These are phyloP conservation scores for Xenopus laevis DNA, from an alignment of 2,113 vertebrate genomes.

Conservation along the genomic window DNA sequence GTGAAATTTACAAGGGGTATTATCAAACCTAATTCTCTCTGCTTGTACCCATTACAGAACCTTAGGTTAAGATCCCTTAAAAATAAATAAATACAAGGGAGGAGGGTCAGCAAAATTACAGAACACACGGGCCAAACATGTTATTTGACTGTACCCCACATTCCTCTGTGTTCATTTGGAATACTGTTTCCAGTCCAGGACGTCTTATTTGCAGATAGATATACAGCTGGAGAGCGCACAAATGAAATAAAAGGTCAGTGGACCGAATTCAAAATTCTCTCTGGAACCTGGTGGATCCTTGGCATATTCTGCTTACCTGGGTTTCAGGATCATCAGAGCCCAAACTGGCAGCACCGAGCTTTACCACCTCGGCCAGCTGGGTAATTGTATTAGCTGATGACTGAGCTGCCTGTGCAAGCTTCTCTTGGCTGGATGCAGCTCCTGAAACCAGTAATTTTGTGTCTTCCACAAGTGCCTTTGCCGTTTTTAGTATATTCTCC, in stretches of 20 bases:
- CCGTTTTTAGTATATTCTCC: slow-evolving; percentile 97
- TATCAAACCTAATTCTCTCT: neutral
- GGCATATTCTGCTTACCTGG: slow-evolving; percentile 70
- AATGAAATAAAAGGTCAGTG: slow-evolving; percentile 26
- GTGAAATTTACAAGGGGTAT: slow-evolving; percentile 12
- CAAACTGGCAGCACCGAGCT: slow-evolving; percentile 90
- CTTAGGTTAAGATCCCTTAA: neutral
- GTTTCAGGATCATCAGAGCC: slow-evolving; percentile 94
- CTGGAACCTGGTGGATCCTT: neutral
- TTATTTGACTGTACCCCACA: slow-evolving; percentile 35
- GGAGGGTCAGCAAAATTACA: slow-evolving; percentile 6
- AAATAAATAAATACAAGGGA: neutral
- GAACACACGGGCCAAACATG: slow-evolving; percentile 39
- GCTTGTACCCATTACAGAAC: neutral
- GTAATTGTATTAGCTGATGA: slow-evolving; percentile 96
- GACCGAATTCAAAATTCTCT: neutral
- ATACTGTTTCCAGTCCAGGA: slow-evolving; percentile 17
- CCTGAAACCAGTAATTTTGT: slow-evolving; percentile 94
- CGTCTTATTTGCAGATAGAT: slow-evolving; percentile 45
- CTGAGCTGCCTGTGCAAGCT: slow-evolving; percentile 91
- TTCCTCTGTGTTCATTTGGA: slow-evolving; percentile 18
- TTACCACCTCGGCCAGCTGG: slow-evolving; percentile 94
- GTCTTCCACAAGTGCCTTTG: slow-evolving; percentile 95
- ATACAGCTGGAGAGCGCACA: slow-evolving; percentile 40
- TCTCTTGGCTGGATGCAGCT: slow-evolving; percentile 92